Base-by-base conservation (phyloP, 2,797 vertebrate genomes). In the Chelonia mydas region DNA sequence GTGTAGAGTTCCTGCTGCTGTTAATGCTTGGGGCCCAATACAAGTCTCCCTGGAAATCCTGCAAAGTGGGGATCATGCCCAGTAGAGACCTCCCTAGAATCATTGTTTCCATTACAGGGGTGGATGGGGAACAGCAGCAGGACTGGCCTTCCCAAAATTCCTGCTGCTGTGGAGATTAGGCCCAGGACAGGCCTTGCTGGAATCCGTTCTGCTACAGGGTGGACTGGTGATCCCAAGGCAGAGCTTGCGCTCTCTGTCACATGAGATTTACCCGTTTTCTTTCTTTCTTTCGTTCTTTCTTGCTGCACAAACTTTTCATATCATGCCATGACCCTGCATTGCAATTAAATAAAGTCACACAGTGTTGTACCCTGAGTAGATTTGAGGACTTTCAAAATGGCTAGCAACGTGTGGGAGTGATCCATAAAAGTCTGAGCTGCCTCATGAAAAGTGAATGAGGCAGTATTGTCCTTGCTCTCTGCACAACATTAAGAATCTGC, bases 31-130 rank as follows among this genome's bases (percentile, higher is more conserved):
- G 54, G 54, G 68, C 31, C 86, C 28, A 68, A 65, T 45, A 89
- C 47, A 16, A 45, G n/a, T 37, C 84, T 90, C 59, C 4, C 28
- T n/a, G 77, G 87, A 31, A 90, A 89, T 84, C 87, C 87, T 54
- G 37, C 47, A 68, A 81, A 57, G 57, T 89, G 45, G 45, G 49
- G 33, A 84, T 55, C 31, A 41, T 72, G 65, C 5, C 33, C 7
- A 50, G 19, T 8, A 19, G 77, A 76, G 86, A 51, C 33, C 45
- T 94, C 16, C 49, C 23, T 45, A 51, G 53, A 33, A 74, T 37
- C 0, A 0, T 59, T 12, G n/a, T 59, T 54, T 82, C 79, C 41
- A 57, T 65, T 37, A 33, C 54, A 83, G 83, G 1, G 0, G 78
- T 45, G 45, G 74, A 78, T 85, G 3, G 84, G 37, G 83, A 85